Evolutionary conservation across 2,797 vertebrate species (phyloP), one percentile per base, ranked within the genome.

Genomic region (Mormyrops boulengeri): DNA sequence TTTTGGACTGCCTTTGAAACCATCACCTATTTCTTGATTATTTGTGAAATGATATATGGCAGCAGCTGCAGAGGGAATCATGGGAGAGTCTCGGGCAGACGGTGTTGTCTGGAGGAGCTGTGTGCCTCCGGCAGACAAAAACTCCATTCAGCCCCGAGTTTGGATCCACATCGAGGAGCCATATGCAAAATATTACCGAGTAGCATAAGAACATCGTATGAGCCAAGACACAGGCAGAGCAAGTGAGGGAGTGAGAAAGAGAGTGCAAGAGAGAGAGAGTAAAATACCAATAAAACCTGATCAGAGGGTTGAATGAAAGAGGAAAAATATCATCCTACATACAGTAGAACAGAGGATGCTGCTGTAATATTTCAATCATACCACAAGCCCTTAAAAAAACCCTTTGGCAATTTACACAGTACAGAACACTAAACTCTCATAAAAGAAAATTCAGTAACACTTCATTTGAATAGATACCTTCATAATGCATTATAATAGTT

Each of bases 41-140:
- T 94, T 92, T 92, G 90, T 93, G 94, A 95, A 95, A 95, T 92
- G 88, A 91, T 94, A 95, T 93, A 94, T 93, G 90, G 90, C 92
- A 92, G 92, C 94, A 95, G 94, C 93, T 94, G 93, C 90, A 66
- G 62, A 89, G 82, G 88, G 91, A 91, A 90, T 90, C 88, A 85
- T 80, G 57, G 91, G 88, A 91, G 91, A 89, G 90, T 92, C 92
- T 92, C 89, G 91, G 84, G 89, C 77, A 91, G 90, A 77, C n/a
- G 22, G 89, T 77, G 92, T 91, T 94, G 93, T 94, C 91, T 92
- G 90, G 49, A 88, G 90, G 62, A 87, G 60, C 84, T 9, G 34
- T 55, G 66, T 6, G 69, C 66, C 88, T 22, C 50, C 50, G 66
- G 52, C 88, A 26, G 89, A 92, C 73, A 91, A 91, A 93, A 93